Evolutionary conservation across 2,797 vertebrate species (phyloP).

Genomic region (Gobio occitaniae): DNA sequence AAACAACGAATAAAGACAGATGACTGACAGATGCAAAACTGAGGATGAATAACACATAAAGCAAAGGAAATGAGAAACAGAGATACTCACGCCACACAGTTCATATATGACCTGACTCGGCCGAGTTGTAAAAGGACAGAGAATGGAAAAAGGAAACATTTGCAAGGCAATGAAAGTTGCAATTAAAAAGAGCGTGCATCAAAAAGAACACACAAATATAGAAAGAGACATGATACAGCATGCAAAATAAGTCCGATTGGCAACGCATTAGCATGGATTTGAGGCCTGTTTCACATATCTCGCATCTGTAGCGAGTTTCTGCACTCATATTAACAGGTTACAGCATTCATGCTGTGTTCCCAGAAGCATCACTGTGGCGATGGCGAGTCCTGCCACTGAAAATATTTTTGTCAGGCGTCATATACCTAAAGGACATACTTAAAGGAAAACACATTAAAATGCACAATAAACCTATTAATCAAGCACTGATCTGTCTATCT

Average conservation of each 20-base stretch:
- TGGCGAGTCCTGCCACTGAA: not conserved
- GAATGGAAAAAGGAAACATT: conserved; percentile 49
- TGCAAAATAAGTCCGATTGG: not conserved
- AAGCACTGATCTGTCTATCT: too few species aligned
- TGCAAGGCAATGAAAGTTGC: conserved; percentile 47
- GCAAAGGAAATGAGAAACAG: conserved; percentile 30
- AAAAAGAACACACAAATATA: conserved; percentile 41
- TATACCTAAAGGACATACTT: not conserved
- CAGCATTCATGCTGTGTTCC: not conserved
- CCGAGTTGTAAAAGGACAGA: conserved; percentile 58
- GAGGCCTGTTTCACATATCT: conserved; percentile 3
- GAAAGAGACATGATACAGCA: not conserved
- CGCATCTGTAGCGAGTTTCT: not conserved
- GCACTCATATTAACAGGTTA: not conserved
- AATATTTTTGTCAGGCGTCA: not conserved
- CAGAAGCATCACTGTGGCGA: conserved; percentile 1
- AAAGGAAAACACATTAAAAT: conserved; percentile 4
- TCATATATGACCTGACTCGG: conserved; percentile 82
- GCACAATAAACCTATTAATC: not conserved
- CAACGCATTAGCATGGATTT: not conserved
- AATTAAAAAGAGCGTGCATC: conserved; percentile 45
- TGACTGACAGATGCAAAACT: conserved; percentile 44
- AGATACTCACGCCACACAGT: conserved; percentile 81
- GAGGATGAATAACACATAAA: conserved; percentile 50
- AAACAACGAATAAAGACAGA: conserved; percentile 36